A percentile compares a stretch with the other conserved stretches of the same genome.
phyloP scores from a whole-genome alignment of 2,797 vertebrate genomes.

The Taenioides sp. region DNA sequence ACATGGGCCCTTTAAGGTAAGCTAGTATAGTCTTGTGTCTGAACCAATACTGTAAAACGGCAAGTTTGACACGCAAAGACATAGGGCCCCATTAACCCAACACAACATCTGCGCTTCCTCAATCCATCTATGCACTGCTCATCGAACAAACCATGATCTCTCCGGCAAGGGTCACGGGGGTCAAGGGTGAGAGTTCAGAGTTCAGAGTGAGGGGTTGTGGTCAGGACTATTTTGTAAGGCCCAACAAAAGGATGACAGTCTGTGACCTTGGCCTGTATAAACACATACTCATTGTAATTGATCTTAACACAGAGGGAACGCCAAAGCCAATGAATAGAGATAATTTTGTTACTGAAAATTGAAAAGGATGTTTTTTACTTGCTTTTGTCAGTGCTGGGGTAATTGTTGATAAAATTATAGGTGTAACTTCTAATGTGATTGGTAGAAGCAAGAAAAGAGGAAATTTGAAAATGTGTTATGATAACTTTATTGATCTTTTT shows the following conservation, averaged over 20 bases:
- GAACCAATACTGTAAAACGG: slow-evolving; percentile 9
- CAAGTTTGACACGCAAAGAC: slow-evolving; percentile 27
- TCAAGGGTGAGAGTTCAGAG: slow-evolving; percentile 45
- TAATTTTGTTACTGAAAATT: slow-evolving; percentile 40
- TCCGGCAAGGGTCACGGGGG: slow-evolving; percentile 36
- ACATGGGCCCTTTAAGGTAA: no score
- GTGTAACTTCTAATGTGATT: slow-evolving; percentile 21
- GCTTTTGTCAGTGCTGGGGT: slow-evolving; percentile 5
- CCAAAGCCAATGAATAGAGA: slow-evolving; percentile 52
- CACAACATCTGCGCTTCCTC: slow-evolving; percentile 50
- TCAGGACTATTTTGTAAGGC: slow-evolving; percentile 47
- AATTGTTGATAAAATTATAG: slow-evolving; percentile 39
- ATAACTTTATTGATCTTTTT: background rate
- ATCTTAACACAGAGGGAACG: slow-evolving; percentile 44
- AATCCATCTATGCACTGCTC: slow-evolving; percentile 12
- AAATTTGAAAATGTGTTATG: no score
- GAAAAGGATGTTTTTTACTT: slow-evolving; percentile 14
- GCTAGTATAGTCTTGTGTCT: background rate
- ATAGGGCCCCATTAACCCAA: slow-evolving; percentile 36
- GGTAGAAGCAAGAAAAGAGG: slow-evolving; percentile 9
- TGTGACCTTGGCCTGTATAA: slow-evolving; percentile 59
- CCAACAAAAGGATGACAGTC: slow-evolving; percentile 56
- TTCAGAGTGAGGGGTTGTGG: slow-evolving; percentile 51
- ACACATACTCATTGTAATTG: slow-evolving; percentile 60
- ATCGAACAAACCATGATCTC: slow-evolving; percentile 38